Conservation (phyloP, 2,113 vertebrate species). For the Spheniscus mendiculus region DNA sequence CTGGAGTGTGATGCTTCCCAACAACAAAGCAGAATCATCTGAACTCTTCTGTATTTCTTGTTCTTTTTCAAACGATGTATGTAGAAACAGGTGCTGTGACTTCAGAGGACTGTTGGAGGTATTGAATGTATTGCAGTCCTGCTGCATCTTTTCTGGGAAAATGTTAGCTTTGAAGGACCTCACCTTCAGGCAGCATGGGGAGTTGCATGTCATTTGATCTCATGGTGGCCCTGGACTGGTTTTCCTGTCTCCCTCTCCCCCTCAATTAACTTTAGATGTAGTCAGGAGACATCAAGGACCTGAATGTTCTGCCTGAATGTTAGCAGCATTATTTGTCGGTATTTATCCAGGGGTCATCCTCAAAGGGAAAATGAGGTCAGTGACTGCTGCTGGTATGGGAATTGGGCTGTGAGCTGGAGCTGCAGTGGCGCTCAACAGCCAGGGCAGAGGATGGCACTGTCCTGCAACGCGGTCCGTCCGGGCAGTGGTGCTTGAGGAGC, state of each 20-base stretch:
- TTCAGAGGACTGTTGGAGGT: background rate
- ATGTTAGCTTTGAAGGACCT: background rate
- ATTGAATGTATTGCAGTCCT: background rate
- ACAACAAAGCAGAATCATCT: background rate
- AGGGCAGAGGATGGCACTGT: background rate
- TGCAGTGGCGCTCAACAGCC: background rate
- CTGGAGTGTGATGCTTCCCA: background rate
- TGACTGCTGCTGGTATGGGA: background rate
- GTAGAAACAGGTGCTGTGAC: background rate
- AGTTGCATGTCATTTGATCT: background rate
- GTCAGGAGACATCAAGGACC: background rate
- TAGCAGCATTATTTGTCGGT: background rate
- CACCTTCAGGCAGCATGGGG: background rate
- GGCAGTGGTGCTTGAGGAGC: background rate
- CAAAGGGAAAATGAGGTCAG: background rate
- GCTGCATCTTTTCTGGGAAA: background rate
- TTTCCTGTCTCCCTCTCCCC: background rate
- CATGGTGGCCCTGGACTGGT: background rate
- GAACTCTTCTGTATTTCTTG: background rate
- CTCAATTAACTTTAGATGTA: background rate
- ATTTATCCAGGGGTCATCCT: background rate
- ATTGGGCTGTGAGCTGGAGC: background rate
- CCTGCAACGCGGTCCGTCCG: accelerated
- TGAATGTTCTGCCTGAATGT: background rate
- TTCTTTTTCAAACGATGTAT: background rate